Evolutionary conservation across 2,113 vertebrate genomes (phyloP).

Genomic region (Embiotoca jacksoni): DNA sequence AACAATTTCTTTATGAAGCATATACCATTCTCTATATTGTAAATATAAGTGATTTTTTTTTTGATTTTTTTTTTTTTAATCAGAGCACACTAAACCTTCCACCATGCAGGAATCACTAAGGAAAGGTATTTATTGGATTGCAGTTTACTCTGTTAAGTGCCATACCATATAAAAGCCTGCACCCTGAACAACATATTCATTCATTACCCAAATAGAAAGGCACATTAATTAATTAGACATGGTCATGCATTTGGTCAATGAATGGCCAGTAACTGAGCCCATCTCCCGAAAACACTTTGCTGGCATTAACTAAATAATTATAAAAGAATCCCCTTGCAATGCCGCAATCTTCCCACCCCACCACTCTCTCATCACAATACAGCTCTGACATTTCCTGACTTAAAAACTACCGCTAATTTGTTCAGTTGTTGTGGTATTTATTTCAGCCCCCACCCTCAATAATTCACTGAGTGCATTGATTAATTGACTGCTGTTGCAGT

Average conservation of each 20-base stretch:
- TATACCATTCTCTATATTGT: no score
- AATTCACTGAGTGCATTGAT: conserved; percentile 29
- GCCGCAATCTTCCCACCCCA: neutral
- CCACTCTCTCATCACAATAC: neutral
- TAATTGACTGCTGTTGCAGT: conserved; percentile 21
- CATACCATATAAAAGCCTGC: conserved; percentile 6
- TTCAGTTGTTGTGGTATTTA: conserved; percentile 32
- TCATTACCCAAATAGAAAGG: conserved; percentile 36
- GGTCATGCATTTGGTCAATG: conserved; percentile 39
- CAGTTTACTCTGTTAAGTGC: neutral
- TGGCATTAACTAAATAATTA: conserved; percentile 32
- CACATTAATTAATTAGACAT: conserved; percentile 45
- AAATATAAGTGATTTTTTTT: neutral
- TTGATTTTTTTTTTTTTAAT: neutral
- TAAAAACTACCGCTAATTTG: conserved; percentile 31
- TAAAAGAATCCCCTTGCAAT: conserved; percentile 34
- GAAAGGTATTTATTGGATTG: neutral
- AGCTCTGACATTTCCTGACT: conserved; percentile 27
- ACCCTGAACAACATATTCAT: conserved; percentile 33
- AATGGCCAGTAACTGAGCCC: conserved; percentile 34
- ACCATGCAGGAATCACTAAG: neutral
- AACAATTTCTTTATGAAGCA: neutral
- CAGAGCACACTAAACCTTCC: neutral
- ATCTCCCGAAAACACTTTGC: conserved; percentile 31
- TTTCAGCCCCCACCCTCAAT: neutral